phyloP scores from a whole-genome alignment of 2,888 invertebrate species.

The Penaeus monodon region DNA sequence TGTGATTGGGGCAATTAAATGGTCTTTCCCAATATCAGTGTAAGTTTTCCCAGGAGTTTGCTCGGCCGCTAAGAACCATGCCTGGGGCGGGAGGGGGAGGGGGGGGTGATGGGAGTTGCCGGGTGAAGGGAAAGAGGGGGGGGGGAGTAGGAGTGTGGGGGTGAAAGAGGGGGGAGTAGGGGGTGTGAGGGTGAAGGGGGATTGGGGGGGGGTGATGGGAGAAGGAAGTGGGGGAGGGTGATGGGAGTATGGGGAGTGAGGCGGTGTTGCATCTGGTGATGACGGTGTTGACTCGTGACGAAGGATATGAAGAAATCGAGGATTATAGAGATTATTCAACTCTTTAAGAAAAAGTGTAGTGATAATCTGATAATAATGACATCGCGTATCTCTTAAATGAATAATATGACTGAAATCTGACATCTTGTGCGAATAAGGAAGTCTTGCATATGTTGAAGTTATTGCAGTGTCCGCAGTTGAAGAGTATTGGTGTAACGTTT shows the following conservation, averaged over 20 bases:
- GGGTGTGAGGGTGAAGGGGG: not conserved
- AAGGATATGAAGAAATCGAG: too few species aligned
- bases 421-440: too few species aligned
- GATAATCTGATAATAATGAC: too few species aligned
- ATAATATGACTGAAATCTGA: too few species aligned
- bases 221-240: not conserved
- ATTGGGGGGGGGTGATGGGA: not conserved
- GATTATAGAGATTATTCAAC: too few species aligned
- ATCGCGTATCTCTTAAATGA: too few species aligned
- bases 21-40: slow-evolving; percentile 19
- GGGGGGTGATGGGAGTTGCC: not conserved
- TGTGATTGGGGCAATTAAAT: slow-evolving; percentile 29
- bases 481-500: too few species aligned
- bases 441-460: too few species aligned
- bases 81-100: not conserved
- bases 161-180: not conserved
- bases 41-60: slow-evolving; percentile 25
- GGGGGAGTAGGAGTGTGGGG: not conserved
- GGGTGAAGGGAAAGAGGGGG: not conserved
- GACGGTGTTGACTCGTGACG: too few species aligned
- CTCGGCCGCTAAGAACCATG: not conserved
- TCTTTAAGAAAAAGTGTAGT: too few species aligned
- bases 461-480: too few species aligned
- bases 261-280: too few species aligned
- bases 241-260: not conserved